These are phyloP conservation scores for Ciona savignyi DNA, from an alignment of 23 tunicate species.

Conservation along the genomic window DNA sequence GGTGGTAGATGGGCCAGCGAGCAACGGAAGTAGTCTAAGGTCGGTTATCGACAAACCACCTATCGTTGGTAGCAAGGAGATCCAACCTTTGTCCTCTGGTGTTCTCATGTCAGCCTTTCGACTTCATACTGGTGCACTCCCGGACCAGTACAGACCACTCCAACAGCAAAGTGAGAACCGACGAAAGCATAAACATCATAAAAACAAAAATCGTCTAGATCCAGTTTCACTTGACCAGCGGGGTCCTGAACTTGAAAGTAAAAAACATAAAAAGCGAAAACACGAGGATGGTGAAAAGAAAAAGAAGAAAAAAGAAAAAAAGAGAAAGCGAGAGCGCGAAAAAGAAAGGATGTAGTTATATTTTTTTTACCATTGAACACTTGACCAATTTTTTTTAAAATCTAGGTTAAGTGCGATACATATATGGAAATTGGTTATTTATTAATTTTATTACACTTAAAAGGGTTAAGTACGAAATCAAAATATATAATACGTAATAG, in stretches of 20 bases:
- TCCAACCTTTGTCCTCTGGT: slow-evolving; percentile 46
- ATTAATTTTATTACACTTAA: no score
- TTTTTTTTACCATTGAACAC: no score
- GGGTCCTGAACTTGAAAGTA: slow-evolving; percentile 49
- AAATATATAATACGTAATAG: no score
- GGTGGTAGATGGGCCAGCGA: slow-evolving; percentile 38
- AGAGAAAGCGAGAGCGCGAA: slow-evolving; percentile 52
- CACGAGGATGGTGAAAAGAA: slow-evolving; percentile 76
- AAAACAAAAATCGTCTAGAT: slow-evolving; percentile 58
- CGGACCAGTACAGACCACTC: slow-evolving; percentile 64
- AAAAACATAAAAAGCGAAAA: slow-evolving; percentile 67
- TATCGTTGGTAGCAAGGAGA: slow-evolving; percentile 61
- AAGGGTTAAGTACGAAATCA: no score
- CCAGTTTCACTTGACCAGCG: slow-evolving; percentile 21
- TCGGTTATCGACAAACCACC: slow-evolving; percentile 79
- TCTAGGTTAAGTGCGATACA: no score
- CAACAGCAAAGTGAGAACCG: slow-evolving; percentile 43
- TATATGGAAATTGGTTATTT: no score
- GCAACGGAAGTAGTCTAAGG: slow-evolving; percentile 48
- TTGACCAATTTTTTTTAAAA: no score
- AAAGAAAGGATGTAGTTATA: slow-evolving; percentile 31
- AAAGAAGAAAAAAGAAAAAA: slow-evolving; percentile 63
- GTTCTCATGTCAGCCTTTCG: slow-evolving; percentile 57
- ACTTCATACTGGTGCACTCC: slow-evolving; percentile 76
- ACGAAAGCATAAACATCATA: slow-evolving; percentile 49